phyloP scores from a whole-genome alignment of 2,797 vertebrate genomes.

The Peromyscus aztecus region DNA sequence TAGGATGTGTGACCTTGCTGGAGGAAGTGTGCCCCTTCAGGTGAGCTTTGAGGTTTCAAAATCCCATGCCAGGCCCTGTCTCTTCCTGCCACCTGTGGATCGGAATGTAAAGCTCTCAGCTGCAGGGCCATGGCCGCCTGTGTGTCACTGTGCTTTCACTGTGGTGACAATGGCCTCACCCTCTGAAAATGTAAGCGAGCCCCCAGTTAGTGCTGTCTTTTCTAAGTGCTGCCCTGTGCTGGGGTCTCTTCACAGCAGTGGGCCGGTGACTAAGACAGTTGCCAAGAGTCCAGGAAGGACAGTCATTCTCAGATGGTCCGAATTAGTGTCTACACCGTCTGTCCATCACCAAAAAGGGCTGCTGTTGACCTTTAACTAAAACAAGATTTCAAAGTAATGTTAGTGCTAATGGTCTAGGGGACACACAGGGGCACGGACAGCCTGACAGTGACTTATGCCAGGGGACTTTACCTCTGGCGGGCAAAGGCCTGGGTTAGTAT shows the following conservation, averaged over 20 bases:
- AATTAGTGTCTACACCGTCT: neutral
- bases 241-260: neutral
- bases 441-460: neutral
- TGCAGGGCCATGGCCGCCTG: neutral
- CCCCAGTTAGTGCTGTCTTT: neutral
- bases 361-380: constrained; percentile 12
- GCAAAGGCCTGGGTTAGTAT: neutral
- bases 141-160: neutral
- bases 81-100: neutral
- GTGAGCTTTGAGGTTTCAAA: neutral
- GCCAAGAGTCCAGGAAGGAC: constrained; percentile 50
- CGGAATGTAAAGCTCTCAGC: neutral
- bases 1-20: neutral
- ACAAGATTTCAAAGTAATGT: neutral
- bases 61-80: neutral
- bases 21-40: neutral
- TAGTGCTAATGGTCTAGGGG: neutral
- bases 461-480: neutral
- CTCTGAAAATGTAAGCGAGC: neutral
- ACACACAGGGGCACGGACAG: neutral
- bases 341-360: neutral
- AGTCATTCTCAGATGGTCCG: constrained; percentile 52
- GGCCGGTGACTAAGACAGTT: neutral
- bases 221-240: neutral
- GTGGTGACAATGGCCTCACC: too few relatives aligned